Base-by-base conservation (phyloP, 2,888 invertebrate genomes). In the Colostygia pectinataria region DNA sequence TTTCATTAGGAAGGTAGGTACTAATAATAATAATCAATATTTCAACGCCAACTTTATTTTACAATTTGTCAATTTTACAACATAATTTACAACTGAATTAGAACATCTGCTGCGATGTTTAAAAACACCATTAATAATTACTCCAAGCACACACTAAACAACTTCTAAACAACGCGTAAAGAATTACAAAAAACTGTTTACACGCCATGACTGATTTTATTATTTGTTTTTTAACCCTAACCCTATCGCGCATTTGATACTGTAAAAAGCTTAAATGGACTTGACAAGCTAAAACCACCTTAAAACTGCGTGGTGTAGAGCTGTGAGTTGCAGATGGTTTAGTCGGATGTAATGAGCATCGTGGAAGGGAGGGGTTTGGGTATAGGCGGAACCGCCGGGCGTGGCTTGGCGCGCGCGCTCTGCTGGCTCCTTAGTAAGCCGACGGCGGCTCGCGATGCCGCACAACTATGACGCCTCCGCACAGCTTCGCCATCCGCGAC, bases 401-500 rank as follows among this genome's bases (percentile, higher is more conserved):
- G 65, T 62, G 42, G 53, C 56, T 23, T 61, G 63, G 64, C 66
- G 65, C 68, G 64, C 66, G 56, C 50, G 55, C 34, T 9, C 32
- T 46, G 61, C 53, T 31, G 53, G 55, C 64, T 59, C 71, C 70
- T 75, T 71, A 87, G 88, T 87, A 61, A 66, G 68, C 69, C 71
- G 79, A 74, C 72, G 73, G 85, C 84, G 82, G 83, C 82, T 68
- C 83, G 88, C 82, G 72, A 88, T 88, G 89, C 82, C 88, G 87
- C 84, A 83, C 83, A 92, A 75, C 74, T 58, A 89, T 90, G 89
- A 83, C 78, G 70, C 85, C 87, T 65, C 89, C 88, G 80, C 84
- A 85, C 80, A 89, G 90, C 75, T 96, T 97, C 88, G 95, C 95
- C 68, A 96, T 96, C 71, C 94, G 94, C 73, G 93, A 94, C 65